Percentiles rank a stretch among this genome's conserved stretches.
Conservation (phyloP, 2,797 vertebrate species). For the Characodon lateralis region DNA sequence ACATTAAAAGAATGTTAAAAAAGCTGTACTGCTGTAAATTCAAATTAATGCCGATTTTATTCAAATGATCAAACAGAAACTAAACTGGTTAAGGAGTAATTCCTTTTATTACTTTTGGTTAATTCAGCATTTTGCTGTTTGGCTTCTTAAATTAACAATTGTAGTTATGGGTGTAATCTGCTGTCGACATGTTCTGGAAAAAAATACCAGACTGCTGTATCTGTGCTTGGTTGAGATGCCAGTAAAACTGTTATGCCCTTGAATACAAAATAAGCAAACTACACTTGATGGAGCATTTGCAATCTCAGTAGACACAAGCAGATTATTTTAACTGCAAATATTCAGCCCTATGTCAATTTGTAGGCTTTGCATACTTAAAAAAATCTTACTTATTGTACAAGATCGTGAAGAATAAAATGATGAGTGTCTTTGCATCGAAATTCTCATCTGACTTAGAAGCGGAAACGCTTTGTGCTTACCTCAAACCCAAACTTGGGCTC, state of each 20-base stretch:
- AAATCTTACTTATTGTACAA: background rate
- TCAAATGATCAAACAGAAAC: conserved; percentile 12
- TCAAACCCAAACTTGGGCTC: too few species aligned
- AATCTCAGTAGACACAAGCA: conserved; percentile 24
- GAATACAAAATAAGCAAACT: conserved; percentile 40
- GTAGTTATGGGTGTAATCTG: conserved; percentile 19
- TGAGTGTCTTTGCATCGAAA: too few species aligned
- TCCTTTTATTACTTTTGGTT: background rate
- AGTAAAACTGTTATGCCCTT: conserved; percentile 44
- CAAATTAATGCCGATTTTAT: conserved; percentile 13
- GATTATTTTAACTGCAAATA: conserved; percentile 31
- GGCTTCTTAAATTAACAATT: conserved; percentile 17
- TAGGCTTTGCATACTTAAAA: background rate
- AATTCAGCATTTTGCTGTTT: conserved; percentile 5
- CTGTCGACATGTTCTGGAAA: conserved; percentile 31
- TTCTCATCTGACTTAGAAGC: too few species aligned
- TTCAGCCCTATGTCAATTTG: background rate
- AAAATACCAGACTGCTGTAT: conserved; percentile 41
- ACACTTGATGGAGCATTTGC: conserved; percentile 39
- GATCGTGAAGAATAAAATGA: too few species aligned
- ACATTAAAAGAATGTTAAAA: background rate
- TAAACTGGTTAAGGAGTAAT: background rate
- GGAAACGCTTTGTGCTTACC: too few species aligned
- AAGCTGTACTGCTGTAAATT: background rate
- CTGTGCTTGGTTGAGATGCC: conserved; percentile 38